Base-by-base conservation (phyloP, 2,888 invertebrate genomes). In the Antitype chi region DNA sequence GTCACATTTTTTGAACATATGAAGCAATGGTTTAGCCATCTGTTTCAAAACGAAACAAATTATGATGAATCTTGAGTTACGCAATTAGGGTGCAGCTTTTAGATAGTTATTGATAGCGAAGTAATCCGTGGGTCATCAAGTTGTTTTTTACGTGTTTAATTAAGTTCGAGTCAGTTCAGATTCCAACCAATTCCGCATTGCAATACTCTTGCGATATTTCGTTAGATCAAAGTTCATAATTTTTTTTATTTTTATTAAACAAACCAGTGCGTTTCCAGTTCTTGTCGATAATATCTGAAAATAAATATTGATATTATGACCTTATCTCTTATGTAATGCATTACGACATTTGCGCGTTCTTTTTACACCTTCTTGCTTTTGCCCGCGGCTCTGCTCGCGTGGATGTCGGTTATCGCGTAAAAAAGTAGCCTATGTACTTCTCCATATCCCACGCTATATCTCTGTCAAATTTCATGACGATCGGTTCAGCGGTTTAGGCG, bases 221-320 rank as follows among this genome's bases (percentile, higher is more conserved):
- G 28, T 43, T 38, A 25, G 57, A 69, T 74, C 69, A 80, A 59
- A 81, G 75, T 63, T 79, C 62, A 74, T 79, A 55, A 74, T 0
- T 2, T 17, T 17, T 20, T 47, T 73, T 43, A n/a, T n/a, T n/a
- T n/a, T 15, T 7, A 59, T 32, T 4, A 38, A 43, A 62, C 25
- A 32, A 11, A 32, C 9, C 2, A 55, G 13, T 49, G 25, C 55
- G 32, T 49, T 63, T 60, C 13, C 17, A 55, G 59, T 80, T 72
- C 38, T 49, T 63, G 60, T 53, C 59, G 57, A 74, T 60, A n/a
- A 69, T 75, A 80, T 81, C 67, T 28, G 6, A 70, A 53, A 53
- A 60, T 8, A 55, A 73, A 80, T 66, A n/a, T 75, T 63, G 53
- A 75, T 75, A 66, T 59, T 28, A 28, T 20, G 32, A 60, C 28